Evolutionary conservation across 2,888 invertebrate species (phyloP), one percentile per base, ranked within the genome.

Genomic region (Phortica magna): DNA sequence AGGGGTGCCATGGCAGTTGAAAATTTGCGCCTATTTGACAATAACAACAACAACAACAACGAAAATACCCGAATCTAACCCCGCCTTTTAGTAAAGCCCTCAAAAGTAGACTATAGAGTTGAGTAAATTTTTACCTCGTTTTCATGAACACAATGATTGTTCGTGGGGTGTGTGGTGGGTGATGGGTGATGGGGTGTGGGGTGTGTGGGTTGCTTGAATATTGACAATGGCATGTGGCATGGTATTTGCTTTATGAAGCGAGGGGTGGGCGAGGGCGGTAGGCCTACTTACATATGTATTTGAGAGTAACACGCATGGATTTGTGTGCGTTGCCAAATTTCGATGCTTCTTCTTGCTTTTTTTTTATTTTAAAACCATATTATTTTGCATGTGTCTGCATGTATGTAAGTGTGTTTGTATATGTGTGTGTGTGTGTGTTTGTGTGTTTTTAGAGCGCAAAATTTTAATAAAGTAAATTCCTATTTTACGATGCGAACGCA

Each of bases 381-480:
- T 53, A 53, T n/a, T 14, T 14, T 53, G 53, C 22, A 31, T 17
- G 5, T 22, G 19, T 61, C 10, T 22, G n/a, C n/a, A n/a, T n/a
- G n/a, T n/a, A n/a, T n/a, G n/a, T n/a, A n/a, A n/a, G n/a, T n/a
- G 19, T 61, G 10, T 31, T 3, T 68, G 68, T 42, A 7, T 42
- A 7, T 42, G 67, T n/a, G 42, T 41, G 43, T 67, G 31, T 42
- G 1, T 55, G 61, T 7, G 6, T 22, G 55, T 53, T 6, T 53
- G 31, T 55, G 41, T 55, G 22, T 86, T 87, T 86, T 85, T 83
- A 77, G 83, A 83, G 87, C 85, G 83, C 85, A 85, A 87, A 84
- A 85, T 86, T 86, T 86, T 86, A 86, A 86, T 87, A 87, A 87
- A 86, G 87, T 83, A 86, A 87, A 86, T 86, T 87, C 85, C 87